These are phyloP conservation scores for Galemys pyrenaicus DNA, from an alignment of 2,113 vertebrate species.

Conservation along the genomic window DNA sequence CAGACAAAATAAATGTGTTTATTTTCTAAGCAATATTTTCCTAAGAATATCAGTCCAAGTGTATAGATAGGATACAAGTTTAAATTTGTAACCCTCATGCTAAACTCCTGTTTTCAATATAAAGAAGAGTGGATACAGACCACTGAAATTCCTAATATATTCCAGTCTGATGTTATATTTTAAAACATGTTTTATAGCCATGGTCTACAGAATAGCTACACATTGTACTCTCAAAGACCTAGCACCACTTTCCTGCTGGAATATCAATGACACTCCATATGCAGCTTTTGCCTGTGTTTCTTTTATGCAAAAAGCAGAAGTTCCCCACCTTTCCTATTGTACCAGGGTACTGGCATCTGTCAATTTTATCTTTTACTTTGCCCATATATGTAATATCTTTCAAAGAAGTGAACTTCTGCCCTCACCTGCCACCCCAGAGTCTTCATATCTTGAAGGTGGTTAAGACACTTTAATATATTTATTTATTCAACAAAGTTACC, in stretches of 20 bases:
- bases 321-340: not conserved
- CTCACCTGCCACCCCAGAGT: not conserved
- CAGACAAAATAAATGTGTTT: not conserved
- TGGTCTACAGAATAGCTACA: not conserved
- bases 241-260: fast-evolving
- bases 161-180: not conserved
- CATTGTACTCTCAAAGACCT: not conserved
- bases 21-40: not conserved
- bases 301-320: not conserved
- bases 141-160: not conserved
- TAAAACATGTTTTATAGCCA: not conserved
- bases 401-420: not conserved
- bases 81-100: not conserved
- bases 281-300: not conserved
- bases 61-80: not conserved
- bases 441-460: not conserved
- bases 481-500: not conserved
- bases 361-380: not conserved
- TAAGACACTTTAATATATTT: not conserved
- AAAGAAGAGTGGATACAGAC: not conserved
- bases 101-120: not conserved
- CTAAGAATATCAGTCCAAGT: not conserved
- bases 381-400: not conserved
- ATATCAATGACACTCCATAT: not conserved
- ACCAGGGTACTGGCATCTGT: not conserved